phyloP scores from a whole-genome alignment of 2,888 invertebrate species.

The Acronicta alni region DNA sequence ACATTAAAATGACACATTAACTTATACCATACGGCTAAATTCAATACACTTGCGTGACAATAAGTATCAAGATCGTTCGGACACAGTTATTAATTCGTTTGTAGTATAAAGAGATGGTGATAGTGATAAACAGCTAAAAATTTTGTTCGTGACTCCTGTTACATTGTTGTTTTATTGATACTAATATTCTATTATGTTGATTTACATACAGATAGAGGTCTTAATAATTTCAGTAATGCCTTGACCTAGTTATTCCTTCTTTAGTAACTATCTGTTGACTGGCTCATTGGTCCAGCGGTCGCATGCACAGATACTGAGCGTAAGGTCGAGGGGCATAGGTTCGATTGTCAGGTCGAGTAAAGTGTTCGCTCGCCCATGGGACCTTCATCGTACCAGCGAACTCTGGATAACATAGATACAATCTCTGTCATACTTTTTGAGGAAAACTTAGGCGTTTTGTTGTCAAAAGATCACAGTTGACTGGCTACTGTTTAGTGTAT shows the following conservation, averaged over 20 bases:
- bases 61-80: slow-evolving; percentile 39
- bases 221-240: slow-evolving; percentile 6
- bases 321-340: no score
- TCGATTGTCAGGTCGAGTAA: no score
- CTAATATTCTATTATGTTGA: slow-evolving; percentile 36
- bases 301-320: no score
- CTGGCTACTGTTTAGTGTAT: no score
- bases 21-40: not conserved
- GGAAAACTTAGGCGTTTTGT: no score
- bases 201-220: slow-evolving; percentile 28
- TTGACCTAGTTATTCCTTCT: slow-evolving; percentile 25
- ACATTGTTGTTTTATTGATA: slow-evolving; percentile 47
- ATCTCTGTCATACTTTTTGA: no score
- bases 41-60: not conserved
- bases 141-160: slow-evolving; percentile 44
- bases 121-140: slow-evolving; percentile 44
- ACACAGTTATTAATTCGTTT: slow-evolving; percentile 16
- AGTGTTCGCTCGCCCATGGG: no score
- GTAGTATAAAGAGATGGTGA: slow-evolving; percentile 37
- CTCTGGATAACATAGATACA: no score
- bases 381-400: no score
- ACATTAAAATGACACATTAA: no score
- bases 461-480: no score
- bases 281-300: no score
- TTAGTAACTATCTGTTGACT: not conserved